Evolutionary conservation across 2,797 vertebrate genomes (phyloP).

Genomic region (Etheostoma nigrum): DNA sequence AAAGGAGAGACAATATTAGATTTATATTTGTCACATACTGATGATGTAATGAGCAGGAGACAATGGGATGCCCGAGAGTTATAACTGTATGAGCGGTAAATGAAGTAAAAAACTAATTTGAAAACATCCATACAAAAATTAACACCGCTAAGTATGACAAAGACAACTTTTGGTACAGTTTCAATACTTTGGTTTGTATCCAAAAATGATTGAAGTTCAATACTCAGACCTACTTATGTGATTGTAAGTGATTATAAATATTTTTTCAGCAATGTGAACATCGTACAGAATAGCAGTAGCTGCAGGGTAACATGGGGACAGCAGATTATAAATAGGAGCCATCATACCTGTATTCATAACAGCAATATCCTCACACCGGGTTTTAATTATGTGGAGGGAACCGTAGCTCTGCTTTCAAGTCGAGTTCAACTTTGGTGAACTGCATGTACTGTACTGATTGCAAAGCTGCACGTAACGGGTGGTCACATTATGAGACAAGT

Average conservation of each 20-base stretch:
- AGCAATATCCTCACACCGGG: slow-evolving; percentile 4
- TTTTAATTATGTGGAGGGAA: background rate
- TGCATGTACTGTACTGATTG: slow-evolving; percentile 1
- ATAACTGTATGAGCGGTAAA: too few relatives aligned
- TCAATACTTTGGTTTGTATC: background rate
- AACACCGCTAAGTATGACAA: background rate
- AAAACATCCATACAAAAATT: background rate
- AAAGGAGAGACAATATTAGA: background rate
- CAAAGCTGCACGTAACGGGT: slow-evolving; percentile 23
- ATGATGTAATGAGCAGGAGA: too few relatives aligned
- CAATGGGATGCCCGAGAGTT: too few relatives aligned
- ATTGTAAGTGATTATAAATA: background rate
- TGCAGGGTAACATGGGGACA: slow-evolving; percentile 12
- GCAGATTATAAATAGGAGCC: slow-evolving; percentile 1
- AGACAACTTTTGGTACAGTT: background rate
- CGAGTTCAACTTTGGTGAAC: slow-evolving; percentile 7
- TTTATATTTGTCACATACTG: too few relatives aligned
- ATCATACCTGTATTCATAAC: background rate
- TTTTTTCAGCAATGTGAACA: background rate
- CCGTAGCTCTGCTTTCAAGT: slow-evolving; percentile 10
- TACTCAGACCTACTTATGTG: background rate
- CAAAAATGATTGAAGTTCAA: background rate
- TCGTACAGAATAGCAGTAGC: background rate
- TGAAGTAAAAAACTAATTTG: background rate
- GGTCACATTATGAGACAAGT: slow-evolving; percentile 21